Conservation (phyloP, 2,888 invertebrate species). For the Yponomeuta malinellus region DNA sequence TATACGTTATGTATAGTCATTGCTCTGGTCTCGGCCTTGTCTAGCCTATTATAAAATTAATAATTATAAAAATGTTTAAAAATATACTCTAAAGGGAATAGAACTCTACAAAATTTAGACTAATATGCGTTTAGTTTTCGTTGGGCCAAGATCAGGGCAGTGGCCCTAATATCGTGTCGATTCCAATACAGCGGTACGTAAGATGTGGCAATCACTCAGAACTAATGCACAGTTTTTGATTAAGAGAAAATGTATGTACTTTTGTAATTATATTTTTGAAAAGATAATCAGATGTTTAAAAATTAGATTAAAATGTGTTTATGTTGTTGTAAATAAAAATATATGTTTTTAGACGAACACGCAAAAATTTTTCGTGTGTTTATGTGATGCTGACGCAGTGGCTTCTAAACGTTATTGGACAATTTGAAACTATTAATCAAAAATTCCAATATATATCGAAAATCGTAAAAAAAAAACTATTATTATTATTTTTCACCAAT, state of each 20-base stretch:
- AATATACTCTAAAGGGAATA: background rate
- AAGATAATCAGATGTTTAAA: constrained; percentile 8
- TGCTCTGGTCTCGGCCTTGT: background rate
- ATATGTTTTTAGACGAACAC: constrained; percentile 10
- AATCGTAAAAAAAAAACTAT: background rate
- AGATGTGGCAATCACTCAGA: background rate
- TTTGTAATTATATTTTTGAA: constrained; percentile 5
- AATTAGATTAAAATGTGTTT: constrained; percentile 6
- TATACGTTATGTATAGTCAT: constrained; percentile 1
- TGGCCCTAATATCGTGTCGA: background rate
- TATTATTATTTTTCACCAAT: background rate
- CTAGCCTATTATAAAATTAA: background rate
- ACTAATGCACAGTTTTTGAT: background rate
- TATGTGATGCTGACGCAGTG: background rate
- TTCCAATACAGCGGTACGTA: background rate
- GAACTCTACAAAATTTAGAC: background rate
- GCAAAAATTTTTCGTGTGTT: background rate
- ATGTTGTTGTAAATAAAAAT: constrained; percentile 4
- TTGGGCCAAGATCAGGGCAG: background rate
- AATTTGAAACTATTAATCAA: background rate
- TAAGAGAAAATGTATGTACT: background rate
- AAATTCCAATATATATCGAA: background rate
- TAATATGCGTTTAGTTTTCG: background rate
- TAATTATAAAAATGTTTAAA: background rate
- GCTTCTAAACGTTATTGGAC: background rate